Evolutionary conservation across 2,888 invertebrate species (phyloP).

Genomic region (Pilophorus perplexus): DNA sequence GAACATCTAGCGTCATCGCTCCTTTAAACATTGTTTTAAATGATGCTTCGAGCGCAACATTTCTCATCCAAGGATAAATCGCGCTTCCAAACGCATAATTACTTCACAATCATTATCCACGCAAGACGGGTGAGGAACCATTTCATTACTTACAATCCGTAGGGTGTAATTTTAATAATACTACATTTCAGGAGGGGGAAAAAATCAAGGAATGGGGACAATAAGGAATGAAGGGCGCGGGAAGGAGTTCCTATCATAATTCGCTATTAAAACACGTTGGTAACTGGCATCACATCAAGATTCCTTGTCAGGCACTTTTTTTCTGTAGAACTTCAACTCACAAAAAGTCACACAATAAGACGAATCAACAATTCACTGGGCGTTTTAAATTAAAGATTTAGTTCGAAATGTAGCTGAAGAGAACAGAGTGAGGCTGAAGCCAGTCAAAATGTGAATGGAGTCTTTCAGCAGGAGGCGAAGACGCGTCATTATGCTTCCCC

Average conservation of each 20-base stretch:
- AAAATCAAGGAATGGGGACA: slow-evolving; percentile 1
- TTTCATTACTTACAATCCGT: slow-evolving; percentile 37
- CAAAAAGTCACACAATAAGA: not conserved
- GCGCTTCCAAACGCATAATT: too few species aligned
- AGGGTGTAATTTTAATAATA: slow-evolving; percentile 25
- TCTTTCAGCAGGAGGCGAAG: too few species aligned
- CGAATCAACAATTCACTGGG: not conserved
- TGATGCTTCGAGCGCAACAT: too few species aligned
- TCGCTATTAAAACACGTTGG: slow-evolving; percentile 29
- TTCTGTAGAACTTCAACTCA: not conserved
- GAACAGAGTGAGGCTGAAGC: too few species aligned
- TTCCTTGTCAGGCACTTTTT: slow-evolving; percentile 36
- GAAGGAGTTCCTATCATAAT: slow-evolving; percentile 22
- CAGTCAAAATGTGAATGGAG: too few species aligned
- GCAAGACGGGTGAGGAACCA: slow-evolving; percentile 26
- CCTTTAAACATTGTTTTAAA: too few species aligned
- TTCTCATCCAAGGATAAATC: too few species aligned
- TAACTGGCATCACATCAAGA: slow-evolving; percentile 38
- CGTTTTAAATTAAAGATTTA: too few species aligned
- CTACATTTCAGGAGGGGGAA: not conserved
- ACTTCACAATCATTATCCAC: too few species aligned
- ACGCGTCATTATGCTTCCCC: too few species aligned
- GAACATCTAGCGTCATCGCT: too few species aligned
- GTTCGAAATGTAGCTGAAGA: too few species aligned
- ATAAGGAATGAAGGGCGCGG: slow-evolving; percentile 1